These are phyloP conservation scores for Epinotia brunnichana DNA, from an alignment of 2,888 invertebrate genomes.

Conservation along the genomic window DNA sequence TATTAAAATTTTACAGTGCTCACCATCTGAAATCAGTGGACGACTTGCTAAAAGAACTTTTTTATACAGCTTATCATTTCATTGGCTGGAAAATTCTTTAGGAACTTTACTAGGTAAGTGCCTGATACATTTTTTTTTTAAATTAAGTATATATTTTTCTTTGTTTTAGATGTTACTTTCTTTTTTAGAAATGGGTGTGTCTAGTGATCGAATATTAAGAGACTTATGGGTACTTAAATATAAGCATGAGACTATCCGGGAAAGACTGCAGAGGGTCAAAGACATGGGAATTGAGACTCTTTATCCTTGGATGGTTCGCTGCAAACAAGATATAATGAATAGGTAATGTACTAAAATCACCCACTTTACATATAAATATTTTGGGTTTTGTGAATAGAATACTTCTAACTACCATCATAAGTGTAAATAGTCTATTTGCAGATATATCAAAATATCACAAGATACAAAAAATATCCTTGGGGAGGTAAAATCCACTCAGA, in stretches of 20 bases:
- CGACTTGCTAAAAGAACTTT: slow-evolving; percentile 80
- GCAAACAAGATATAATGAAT: slow-evolving; percentile 81
- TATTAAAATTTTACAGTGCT: slow-evolving; percentile 60
- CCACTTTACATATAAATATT: neutral
- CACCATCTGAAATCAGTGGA: slow-evolving; percentile 73
- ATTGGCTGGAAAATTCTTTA: slow-evolving; percentile 81
- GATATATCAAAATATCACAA: slow-evolving; percentile 67
- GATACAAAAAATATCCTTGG: slow-evolving; percentile 80
- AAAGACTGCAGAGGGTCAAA: slow-evolving; percentile 78
- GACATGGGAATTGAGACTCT: slow-evolving; percentile 76
- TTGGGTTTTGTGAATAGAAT: neutral
- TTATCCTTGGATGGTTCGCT: slow-evolving; percentile 87
- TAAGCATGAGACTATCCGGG: slow-evolving; percentile 78
- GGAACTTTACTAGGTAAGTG: slow-evolving; percentile 76
- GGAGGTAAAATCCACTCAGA: slow-evolving; percentile 74
- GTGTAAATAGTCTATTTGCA: slow-evolving; percentile 51
- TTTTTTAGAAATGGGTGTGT: slow-evolving; percentile 78
- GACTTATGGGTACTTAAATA: slow-evolving; percentile 87
- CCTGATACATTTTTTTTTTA: neutral
- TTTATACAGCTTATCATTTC: slow-evolving; percentile 81
- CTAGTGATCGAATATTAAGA: slow-evolving; percentile 80
- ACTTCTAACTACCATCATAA: neutral
- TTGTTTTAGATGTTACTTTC: neutral
- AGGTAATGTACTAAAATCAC: slow-evolving; percentile 73
- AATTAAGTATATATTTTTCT: neutral